A percentile compares a stretch with the other conserved stretches of the same genome.
These are phyloP conservation scores for Lysandra bellargus DNA, from an alignment of 2,888 invertebrate species.

Conservation along the genomic window DNA sequence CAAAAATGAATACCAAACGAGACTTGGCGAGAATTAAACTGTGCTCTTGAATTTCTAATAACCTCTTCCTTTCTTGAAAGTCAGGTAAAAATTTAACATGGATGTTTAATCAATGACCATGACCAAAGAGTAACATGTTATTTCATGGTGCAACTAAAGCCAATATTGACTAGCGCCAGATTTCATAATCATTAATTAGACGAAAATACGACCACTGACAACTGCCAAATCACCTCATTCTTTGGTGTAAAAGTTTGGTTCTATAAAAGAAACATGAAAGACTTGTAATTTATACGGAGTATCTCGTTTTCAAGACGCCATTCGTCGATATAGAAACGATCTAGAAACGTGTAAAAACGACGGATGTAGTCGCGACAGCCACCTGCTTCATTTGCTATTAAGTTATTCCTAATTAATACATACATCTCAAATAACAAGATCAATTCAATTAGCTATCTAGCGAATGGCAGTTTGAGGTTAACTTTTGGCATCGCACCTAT, in stretches of 20 bases:
- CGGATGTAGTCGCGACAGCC: conserved; percentile 4
- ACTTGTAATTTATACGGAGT: background rate
- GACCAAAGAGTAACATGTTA: background rate
- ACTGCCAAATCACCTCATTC: background rate
- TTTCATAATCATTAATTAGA: background rate
- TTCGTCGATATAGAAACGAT: background rate
- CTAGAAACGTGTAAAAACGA: conserved; percentile 3
- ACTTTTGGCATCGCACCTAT: background rate
- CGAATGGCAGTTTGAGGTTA: background rate
- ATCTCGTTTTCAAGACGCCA: background rate
- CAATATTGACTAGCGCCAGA: background rate
- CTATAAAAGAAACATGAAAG: background rate
- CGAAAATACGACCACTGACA: background rate
- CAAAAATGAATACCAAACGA: too few relatives aligned
- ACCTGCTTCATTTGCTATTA: background rate
- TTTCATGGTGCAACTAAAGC: background rate
- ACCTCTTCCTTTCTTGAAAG: background rate
- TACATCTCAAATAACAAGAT: background rate
- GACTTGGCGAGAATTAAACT: background rate
- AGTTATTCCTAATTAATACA: background rate
- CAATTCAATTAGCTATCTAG: background rate
- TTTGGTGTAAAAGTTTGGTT: background rate
- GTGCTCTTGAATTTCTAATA: background rate
- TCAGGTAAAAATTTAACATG: background rate
- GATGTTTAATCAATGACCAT: background rate